These are phyloP conservation scores for Centrocercus urophasianus DNA, from an alignment of 2,113 vertebrate species.

Conservation along the genomic window DNA sequence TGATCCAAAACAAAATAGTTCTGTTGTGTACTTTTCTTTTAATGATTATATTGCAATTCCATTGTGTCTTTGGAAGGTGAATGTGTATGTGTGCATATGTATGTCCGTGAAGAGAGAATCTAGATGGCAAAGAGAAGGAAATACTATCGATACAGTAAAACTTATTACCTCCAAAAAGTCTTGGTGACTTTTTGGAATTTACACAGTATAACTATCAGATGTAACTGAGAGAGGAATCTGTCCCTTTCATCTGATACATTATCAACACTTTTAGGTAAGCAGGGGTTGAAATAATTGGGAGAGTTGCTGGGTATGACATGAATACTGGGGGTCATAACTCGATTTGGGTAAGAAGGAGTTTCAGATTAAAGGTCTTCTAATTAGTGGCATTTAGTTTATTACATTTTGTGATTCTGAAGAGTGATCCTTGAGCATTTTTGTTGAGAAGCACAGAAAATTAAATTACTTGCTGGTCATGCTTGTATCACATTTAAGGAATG, in stretches of 20 bases:
- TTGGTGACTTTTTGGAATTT: background rate
- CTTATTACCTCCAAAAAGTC: background rate
- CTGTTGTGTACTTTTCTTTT: background rate
- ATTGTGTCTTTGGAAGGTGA: background rate
- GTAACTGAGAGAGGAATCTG: background rate
- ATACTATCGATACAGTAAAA: background rate
- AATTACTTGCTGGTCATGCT: background rate
- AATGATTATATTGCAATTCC: background rate
- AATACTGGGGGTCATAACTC: background rate
- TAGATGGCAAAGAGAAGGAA: background rate
- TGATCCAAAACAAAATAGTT: background rate
- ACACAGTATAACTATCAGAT: background rate
- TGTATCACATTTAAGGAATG: background rate
- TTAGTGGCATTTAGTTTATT: background rate
- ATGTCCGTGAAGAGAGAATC: background rate
- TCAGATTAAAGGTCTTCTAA: background rate
- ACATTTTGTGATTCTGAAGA: background rate
- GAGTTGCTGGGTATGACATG: background rate
- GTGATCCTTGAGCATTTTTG: background rate
- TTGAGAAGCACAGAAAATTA: background rate
- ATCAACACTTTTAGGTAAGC: background rate
- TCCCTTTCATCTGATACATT: background rate
- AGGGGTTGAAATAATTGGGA: background rate
- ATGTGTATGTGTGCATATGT: background rate
- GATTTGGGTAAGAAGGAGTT: background rate